phyloP scores from a whole-genome alignment of 2,797 vertebrate genomes.

The Chelon labrosus region DNA sequence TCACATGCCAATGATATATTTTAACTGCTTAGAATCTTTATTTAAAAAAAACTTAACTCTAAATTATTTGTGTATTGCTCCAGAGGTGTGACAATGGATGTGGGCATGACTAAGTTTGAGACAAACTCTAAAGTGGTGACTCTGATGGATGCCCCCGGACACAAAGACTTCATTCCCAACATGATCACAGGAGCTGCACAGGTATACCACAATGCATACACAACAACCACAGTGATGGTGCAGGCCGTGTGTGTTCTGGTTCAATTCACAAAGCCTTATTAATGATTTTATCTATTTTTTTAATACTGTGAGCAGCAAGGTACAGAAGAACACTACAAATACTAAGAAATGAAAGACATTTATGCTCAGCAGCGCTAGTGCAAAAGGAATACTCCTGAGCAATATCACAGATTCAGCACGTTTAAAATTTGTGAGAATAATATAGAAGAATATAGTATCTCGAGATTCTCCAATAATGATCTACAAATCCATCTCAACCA shows the following conservation, averaged over 20 bases:
- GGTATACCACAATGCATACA: constrained; percentile 79
- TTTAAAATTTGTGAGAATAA: not conserved
- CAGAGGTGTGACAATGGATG: constrained; percentile 99
- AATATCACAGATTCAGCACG: not conserved
- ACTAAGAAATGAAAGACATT: too few relatives aligned
- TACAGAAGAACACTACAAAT: too few relatives aligned
- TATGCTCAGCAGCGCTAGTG: not conserved
- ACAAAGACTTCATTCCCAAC: constrained; percentile 99
- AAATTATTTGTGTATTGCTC: constrained; percentile 13
- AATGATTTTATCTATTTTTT: too few relatives aligned
- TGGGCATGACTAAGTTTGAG: constrained; percentile 99
- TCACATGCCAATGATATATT: too few relatives aligned
- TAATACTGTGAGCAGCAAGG: too few relatives aligned
- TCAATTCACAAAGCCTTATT: not conserved
- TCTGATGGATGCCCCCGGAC: constrained; percentile 98
- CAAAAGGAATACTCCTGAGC: not conserved
- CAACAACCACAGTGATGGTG: not conserved
- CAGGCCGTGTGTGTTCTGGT: not conserved
- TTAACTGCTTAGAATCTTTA: too few relatives aligned
- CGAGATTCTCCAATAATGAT: not conserved
- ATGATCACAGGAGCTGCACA: constrained; percentile 99
- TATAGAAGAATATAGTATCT: not conserved
- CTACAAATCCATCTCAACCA: not conserved
- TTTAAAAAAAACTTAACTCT: not conserved
- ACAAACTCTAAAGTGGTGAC: constrained; percentile 95